Base-by-base conservation (phyloP, 2,797 vertebrate genomes). In the Sylvia borin region DNA sequence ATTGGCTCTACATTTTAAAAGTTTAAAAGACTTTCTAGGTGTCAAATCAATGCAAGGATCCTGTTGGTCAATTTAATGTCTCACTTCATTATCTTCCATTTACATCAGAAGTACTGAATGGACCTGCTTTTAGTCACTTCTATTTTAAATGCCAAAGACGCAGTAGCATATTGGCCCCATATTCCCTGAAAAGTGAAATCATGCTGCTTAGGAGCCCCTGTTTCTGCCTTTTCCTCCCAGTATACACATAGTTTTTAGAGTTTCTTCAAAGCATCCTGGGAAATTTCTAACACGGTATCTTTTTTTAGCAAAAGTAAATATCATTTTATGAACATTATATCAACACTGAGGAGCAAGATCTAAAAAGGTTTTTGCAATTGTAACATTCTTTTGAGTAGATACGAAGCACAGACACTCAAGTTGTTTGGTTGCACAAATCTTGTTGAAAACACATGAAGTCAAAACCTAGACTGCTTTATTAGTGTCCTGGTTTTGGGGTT, bases 1-100 rank as follows among this genome's bases (percentile, higher is more conserved):
- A 93, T 95, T 94, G 87, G 91, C 85, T 85, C 14, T 90, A 60
- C 68, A 72, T 91, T 93, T 93, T 83, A 77, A 71, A 85, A 85
- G 26, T 65, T 47, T 13, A 38, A 81, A 85, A 80, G 3, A 26
- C 17, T 70, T 85, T 74, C 34, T 57, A 85, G 53, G 43, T 83
- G 42, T 25, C 25, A 8, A 88, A 67, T 62, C 29, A 74, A 42
- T 73, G 43, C 26, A 77, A 61, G 16, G 54, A 50, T 82, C 47
- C 29, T 45, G 17, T 65, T 91, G 79, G 34, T 88, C 85, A 74
- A 83, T 65, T 60, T 64, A 65, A 64, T 36, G 10, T 77, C 75
- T 94, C 57, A 14, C 40, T 53, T 92, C 40, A 17, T 79, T 70
- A 45, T 45, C 18, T 93, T 95, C 29, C 11, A 34, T 38, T 79